These are phyloP conservation scores for Origma solitaria DNA, from an alignment of 2,113 vertebrate genomes.

Conservation along the genomic window DNA sequence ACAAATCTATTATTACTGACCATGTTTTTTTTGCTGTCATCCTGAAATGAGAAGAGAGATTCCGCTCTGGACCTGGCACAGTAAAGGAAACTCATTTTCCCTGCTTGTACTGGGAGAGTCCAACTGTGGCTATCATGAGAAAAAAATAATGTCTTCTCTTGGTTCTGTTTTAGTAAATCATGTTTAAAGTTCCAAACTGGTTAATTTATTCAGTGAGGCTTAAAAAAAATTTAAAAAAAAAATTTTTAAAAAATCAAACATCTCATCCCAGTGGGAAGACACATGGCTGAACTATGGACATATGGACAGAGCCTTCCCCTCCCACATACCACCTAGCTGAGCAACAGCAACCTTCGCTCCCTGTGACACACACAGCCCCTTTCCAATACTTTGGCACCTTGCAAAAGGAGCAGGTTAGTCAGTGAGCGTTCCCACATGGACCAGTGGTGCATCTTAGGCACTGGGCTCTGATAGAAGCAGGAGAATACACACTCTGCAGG, in stretches of 20 bases:
- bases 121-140: background rate
- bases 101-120: background rate
- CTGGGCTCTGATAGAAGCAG: background rate
- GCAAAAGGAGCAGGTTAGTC: background rate
- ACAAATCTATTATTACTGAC: background rate
- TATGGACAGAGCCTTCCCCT: background rate
- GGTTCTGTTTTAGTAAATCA: background rate
- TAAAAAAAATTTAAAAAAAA: background rate
- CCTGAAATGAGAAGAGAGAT: background rate
- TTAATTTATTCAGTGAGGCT: background rate
- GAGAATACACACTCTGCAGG: background rate
- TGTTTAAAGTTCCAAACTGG: background rate
- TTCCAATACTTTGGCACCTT: background rate
- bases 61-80: background rate
- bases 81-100: background rate
- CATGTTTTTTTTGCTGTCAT: background rate
- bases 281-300: background rate
- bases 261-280: background rate
- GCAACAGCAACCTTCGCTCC: background rate
- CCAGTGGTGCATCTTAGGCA: fast-evolving
- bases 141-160: background rate
- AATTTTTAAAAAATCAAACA: background rate
- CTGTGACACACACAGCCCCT: background rate
- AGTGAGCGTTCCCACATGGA: background rate
- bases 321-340: too few species aligned